phyloP scores from a whole-genome alignment of 2,113 vertebrate genomes.

The Coracopsis vasa region DNA sequence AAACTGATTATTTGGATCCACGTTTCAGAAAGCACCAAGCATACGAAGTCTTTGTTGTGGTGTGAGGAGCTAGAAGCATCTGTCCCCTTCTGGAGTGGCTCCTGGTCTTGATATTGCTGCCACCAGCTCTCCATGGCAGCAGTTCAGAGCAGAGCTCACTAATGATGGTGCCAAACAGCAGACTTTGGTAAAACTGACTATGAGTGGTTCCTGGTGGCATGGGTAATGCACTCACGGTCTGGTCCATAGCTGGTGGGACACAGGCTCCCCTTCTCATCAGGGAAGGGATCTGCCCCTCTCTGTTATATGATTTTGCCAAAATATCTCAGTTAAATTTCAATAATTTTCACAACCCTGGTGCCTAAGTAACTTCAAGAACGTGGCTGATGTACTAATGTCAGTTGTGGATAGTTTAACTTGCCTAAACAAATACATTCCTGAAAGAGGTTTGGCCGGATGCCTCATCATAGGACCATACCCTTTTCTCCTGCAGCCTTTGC shows the following conservation, averaged over 20 bases:
- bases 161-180: accelerated
- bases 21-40: not conserved
- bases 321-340: not conserved
- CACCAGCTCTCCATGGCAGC: accelerated
- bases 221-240: accelerated
- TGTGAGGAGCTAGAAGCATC: not conserved
- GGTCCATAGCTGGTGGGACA: not conserved
- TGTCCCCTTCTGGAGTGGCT: not conserved
- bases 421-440: not conserved
- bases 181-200: not conserved
- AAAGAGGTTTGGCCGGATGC: not conserved
- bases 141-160: not conserved
- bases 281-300: not conserved
- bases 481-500: not conserved
- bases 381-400: not conserved
- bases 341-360: not conserved
- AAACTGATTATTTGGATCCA: not conserved
- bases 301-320: not conserved
- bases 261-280: accelerated
- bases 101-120: not conserved
- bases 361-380: not conserved
- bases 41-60: not conserved
- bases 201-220: accelerated
- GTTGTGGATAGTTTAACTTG: not conserved
- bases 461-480: not conserved